Base-by-base conservation (phyloP, 37 sponge, comb jelly and placozoan species). In the Aphrocallistes beatrix region DNA sequence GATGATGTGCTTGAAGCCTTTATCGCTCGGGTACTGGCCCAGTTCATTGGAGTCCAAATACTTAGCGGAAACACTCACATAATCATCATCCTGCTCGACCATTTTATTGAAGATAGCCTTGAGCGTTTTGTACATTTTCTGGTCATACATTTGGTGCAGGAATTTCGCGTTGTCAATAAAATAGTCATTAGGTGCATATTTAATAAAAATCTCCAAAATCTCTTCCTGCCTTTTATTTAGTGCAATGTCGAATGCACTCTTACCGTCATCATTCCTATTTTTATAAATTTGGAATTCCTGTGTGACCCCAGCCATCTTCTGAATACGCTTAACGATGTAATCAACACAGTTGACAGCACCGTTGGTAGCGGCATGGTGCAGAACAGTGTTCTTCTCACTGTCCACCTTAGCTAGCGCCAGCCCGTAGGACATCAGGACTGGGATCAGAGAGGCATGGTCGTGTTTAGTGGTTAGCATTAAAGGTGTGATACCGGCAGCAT, bases 21-120 rank as follows among this genome's bases (percentile, higher is more conserved):
- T 60, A 60, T 60, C 75, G 28, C 21, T 13, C n/a, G 75, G 75
- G n/a, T 60, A 60, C 75, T 60, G 75, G n/a, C 75, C 75, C n/a
- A 13, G 3, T 13, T 3, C 75, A 60, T 60, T 60, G 75, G 75
- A 60, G n/a, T 60, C 75, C n/a, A 60, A 13, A 30, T 25, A 60
- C n/a, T 60, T 28, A 60, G n/a, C 75, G 8, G 75, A 25, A 8
- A 60, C 75, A 32, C 3, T 60, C 75, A 60, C n/a, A 32, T 13
- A 19, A 28, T 13, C 75, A 30, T 60, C 75, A 17, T 47, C 49
- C 17, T 47, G 17, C 17, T 47, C 49, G n/a, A 30, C 75, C 75
- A 60, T 60, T 60, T 8, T 3, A 60, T 60, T 30, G 21, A 60
- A 60, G 10, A 60, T 60, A 32, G 75, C 75, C 21, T 60, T 60